phyloP scores from a whole-genome alignment of 2,113 vertebrate species.

The Alaudala cheleensis region DNA sequence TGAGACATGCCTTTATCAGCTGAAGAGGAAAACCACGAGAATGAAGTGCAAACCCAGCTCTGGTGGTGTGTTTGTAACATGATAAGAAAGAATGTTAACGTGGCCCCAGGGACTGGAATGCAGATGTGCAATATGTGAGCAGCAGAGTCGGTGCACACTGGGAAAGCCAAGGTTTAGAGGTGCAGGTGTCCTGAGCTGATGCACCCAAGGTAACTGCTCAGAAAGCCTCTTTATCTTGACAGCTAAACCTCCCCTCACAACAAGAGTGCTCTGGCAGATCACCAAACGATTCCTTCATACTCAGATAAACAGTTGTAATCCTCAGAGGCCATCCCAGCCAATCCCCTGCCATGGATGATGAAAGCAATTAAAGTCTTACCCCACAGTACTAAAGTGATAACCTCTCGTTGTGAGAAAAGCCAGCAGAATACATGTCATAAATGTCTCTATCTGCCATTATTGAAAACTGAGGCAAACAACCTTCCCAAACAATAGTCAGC shows the following conservation, averaged over 20 bases:
- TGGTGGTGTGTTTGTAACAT: not conserved
- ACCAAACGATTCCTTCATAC: conserved; percentile 53
- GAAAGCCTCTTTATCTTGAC: conserved; percentile 30
- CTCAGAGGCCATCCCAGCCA: conserved; percentile 44
- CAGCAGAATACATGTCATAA: not conserved
- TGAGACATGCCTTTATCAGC: not conserved
- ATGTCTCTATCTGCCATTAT: not conserved
- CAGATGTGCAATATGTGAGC: not conserved
- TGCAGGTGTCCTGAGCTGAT: not conserved
- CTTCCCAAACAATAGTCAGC: not conserved
- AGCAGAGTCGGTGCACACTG: not conserved
- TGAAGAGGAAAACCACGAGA: conserved; percentile 4
- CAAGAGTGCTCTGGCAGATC: conserved; percentile 50
- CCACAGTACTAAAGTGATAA: conserved; percentile 40
- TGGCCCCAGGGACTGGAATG: not conserved
- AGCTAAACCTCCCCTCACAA: conserved; percentile 45
- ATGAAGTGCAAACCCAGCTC: conserved; percentile 9
- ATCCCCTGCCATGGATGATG: conserved; percentile 35
- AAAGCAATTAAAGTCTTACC: conserved; percentile 63
- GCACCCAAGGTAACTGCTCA: not conserved
- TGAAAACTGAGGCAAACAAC: not conserved
- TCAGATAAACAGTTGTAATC: conserved; percentile 60
- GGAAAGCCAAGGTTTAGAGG: not conserved
- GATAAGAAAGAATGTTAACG: conserved; percentile 6
- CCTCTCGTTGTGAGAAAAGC: not conserved